These are phyloP conservation scores for Antigone vipio DNA, from an alignment of 2,113 vertebrate genomes.

Conservation along the genomic window DNA sequence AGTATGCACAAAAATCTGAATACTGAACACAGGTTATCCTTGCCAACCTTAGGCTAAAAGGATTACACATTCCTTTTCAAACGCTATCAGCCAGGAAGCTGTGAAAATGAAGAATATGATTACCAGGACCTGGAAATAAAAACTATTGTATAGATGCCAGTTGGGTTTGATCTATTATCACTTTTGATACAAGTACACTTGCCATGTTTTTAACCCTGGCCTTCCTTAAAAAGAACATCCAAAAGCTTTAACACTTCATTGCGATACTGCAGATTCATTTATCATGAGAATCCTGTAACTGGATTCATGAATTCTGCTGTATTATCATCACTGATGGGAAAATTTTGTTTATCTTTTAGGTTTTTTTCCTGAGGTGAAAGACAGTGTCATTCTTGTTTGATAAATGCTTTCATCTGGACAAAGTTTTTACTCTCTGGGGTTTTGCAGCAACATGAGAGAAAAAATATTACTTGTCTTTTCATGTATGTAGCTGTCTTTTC, in stretches of 20 bases:
- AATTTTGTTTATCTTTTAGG: neutral
- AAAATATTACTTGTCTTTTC: neutral
- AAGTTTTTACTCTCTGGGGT: neutral
- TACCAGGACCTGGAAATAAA: neutral
- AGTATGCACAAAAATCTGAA: neutral
- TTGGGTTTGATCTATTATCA: neutral
- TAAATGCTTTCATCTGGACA: neutral
- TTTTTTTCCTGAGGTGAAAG: neutral
- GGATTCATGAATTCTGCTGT: neutral
- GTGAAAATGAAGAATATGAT: neutral
- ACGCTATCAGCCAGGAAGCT: neutral
- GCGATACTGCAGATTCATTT: neutral
- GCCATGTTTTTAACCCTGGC: neutral
- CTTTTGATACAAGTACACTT: neutral
- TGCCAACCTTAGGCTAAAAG: neutral
- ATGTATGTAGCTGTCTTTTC: neutral
- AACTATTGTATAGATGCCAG: neutral
- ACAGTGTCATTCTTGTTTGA: neutral
- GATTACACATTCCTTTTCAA: neutral
- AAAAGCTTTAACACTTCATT: neutral
- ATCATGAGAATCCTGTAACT: neutral
- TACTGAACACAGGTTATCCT: neutral
- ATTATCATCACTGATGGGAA: neutral
- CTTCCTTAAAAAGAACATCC: neutral
- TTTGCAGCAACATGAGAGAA: neutral